phyloP scores from a whole-genome alignment of 2,888 invertebrate species.

The Chelonus formosanus region DNA sequence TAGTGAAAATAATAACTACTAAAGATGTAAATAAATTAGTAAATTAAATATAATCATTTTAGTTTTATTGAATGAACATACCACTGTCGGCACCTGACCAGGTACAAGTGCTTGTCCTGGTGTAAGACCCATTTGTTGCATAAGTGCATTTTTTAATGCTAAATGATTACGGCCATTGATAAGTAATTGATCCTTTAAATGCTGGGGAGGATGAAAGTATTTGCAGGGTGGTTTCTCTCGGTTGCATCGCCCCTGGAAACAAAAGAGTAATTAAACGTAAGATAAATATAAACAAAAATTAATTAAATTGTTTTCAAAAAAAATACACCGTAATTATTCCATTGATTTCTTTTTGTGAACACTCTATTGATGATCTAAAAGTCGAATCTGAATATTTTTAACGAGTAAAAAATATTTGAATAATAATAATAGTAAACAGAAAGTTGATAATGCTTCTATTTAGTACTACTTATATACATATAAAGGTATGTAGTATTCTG shows the following conservation, averaged over 20 bases:
- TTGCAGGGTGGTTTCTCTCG: slow-evolving; percentile 99
- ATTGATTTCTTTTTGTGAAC: not conserved
- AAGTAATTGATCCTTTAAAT: slow-evolving; percentile 98
- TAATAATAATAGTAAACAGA: too few relatives aligned
- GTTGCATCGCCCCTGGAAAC: slow-evolving; percentile 97
- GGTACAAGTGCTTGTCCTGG: slow-evolving; percentile 91
- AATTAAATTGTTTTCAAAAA: slow-evolving; percentile 7
- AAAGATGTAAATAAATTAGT: too few relatives aligned
- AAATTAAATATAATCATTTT: too few relatives aligned
- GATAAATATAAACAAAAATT: too few relatives aligned
- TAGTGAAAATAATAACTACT: too few relatives aligned
- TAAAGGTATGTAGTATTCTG: not conserved
- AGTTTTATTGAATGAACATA: slow-evolving; percentile 68
- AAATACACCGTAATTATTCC: slow-evolving; percentile 8
- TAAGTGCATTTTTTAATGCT: slow-evolving; percentile 97
- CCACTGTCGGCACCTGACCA: slow-evolving; percentile 93
- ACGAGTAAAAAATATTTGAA: too few relatives aligned
- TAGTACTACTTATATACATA: too few relatives aligned
- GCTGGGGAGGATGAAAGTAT: slow-evolving; percentile 99
- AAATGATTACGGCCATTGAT: slow-evolving; percentile 99
- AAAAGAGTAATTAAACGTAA: not conserved
- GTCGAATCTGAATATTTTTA: too few relatives aligned
- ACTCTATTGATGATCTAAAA: too few relatives aligned
- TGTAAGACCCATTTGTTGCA: slow-evolving; percentile 95
- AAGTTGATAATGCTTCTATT: too few relatives aligned